These are phyloP conservation scores for Ascaphus truei DNA, from an alignment of 2,113 vertebrate species.

Conservation along the genomic window DNA sequence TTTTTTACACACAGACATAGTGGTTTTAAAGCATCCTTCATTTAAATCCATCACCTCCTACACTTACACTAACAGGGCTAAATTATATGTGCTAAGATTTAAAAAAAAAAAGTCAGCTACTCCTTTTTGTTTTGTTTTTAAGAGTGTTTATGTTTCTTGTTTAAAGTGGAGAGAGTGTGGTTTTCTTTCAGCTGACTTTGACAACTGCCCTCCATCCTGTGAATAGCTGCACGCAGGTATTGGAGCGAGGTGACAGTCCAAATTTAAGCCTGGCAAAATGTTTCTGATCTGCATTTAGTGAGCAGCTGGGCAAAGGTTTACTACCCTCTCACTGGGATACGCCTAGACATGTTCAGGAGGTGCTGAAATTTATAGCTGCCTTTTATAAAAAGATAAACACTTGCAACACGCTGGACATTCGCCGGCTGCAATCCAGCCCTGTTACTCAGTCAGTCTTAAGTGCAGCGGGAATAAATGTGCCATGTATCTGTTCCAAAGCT, in stretches of 20 bases:
- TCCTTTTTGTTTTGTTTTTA: background rate
- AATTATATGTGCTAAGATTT: background rate
- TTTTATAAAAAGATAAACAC: background rate
- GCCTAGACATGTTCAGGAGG: background rate
- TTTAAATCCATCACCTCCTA: background rate
- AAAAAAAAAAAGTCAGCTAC: constrained; percentile 1
- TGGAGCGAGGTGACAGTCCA: background rate
- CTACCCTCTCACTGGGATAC: background rate
- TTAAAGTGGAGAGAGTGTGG: constrained; percentile 26
- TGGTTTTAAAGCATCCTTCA: background rate
- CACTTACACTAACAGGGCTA: background rate
- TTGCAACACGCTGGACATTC: background rate
- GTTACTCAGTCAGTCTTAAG: background rate
- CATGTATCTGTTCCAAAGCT: constrained; percentile 12
- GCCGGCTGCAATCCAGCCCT: background rate
- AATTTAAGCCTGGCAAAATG: background rate
- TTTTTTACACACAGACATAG: background rate
- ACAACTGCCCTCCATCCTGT: constrained; percentile 11
- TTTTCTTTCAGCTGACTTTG: constrained; percentile 30
- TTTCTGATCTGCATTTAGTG: background rate
- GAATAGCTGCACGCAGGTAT: background rate
- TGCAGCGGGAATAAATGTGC: background rate
- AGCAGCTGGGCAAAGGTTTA: background rate
- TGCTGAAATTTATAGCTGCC: background rate
- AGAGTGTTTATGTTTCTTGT: constrained; percentile 11